These are phyloP conservation scores for Hyla sarda DNA, from an alignment of 2,113 vertebrate genomes.

Conservation along the genomic window DNA sequence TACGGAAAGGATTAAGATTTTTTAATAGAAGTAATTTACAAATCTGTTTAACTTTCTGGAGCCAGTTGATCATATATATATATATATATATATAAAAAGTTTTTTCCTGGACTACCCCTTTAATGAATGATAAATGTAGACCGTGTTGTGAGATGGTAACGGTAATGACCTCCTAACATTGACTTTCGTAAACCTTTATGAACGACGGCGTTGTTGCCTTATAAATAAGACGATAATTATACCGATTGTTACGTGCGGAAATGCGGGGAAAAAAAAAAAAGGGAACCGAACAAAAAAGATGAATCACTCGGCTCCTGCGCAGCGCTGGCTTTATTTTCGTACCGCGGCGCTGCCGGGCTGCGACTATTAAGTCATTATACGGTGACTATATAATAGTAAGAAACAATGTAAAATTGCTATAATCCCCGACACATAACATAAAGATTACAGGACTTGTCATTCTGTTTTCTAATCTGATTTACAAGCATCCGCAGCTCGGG, in stretches of 20 bases:
- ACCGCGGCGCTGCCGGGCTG: neutral
- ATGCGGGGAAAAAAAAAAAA: no score
- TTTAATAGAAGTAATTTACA: no score
- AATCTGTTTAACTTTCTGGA: no score
- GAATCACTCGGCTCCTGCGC: neutral
- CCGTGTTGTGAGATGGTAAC: no score
- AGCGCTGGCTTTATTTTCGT: neutral
- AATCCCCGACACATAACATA: neutral
- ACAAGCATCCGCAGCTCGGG: neutral
- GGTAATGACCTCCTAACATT: neutral
- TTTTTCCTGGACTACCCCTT: no score
- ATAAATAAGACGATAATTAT: neutral
- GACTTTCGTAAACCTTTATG: neutral
- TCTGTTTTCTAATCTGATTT: neutral
- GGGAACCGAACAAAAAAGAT: neutral
- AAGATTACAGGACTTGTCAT: neutral
- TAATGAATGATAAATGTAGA: no score
- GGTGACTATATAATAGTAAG: neutral
- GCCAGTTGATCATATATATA: no score
- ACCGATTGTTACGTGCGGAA: neutral
- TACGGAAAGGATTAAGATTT: no score
- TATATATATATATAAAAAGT: no score
- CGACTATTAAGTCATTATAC: conserved; percentile 5
- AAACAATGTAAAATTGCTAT: neutral
- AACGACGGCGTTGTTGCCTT: neutral